Evolutionary conservation across 2,797 vertebrate species (phyloP).

Genomic region (Gymnothorax reevesii): DNA sequence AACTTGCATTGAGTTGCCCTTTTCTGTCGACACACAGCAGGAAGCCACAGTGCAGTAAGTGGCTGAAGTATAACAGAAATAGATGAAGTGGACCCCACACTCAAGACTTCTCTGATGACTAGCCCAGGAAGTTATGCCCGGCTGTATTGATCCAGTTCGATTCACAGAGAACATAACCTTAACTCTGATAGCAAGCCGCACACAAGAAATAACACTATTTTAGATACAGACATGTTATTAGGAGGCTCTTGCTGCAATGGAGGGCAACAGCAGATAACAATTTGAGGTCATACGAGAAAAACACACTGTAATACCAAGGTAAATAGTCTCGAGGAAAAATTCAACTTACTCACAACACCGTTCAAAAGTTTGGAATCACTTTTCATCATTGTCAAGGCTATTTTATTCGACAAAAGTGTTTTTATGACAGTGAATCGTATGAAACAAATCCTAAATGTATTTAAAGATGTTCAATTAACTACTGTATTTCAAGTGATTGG

Average conservation of each 20-base stretch:
- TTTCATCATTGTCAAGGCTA: too few relatives aligned
- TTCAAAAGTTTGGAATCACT: background rate
- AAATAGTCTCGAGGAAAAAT: background rate
- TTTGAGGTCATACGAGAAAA: background rate
- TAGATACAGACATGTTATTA: background rate
- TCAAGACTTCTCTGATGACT: background rate
- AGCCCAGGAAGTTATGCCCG: background rate
- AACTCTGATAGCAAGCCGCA: background rate
- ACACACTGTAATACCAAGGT: background rate
- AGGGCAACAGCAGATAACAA: slow-evolving; percentile 3
- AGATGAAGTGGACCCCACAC: background rate
- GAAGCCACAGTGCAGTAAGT: background rate
- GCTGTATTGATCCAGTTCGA: background rate
- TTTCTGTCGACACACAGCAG: background rate
- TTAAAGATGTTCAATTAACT: too few relatives aligned
- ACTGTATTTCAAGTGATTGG: too few relatives aligned
- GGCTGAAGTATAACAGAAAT: background rate
- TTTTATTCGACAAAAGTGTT: too few relatives aligned
- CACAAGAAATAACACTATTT: slow-evolving; percentile 6
- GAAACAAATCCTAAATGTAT: too few relatives aligned
- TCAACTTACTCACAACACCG: background rate
- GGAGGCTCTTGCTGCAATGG: background rate
- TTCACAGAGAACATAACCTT: background rate
- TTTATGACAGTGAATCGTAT: too few relatives aligned
- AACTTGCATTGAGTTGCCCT: background rate